These are phyloP conservation scores for Sturnus vulgaris DNA, from an alignment of 2,113 vertebrate species.

Conservation along the genomic window DNA sequence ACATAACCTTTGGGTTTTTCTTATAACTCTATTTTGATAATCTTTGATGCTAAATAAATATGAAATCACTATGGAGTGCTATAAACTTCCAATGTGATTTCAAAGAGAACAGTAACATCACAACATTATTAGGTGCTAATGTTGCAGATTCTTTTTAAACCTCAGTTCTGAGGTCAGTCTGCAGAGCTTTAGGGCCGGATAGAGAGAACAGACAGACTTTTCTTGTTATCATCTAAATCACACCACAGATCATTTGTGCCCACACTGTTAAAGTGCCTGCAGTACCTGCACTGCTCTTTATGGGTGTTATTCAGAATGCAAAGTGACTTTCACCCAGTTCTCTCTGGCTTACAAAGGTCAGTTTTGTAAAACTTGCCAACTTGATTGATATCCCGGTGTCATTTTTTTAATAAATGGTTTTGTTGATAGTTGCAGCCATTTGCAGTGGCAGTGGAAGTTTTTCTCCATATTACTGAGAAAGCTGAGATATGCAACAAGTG, in stretches of 20 bases:
- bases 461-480: conserved; percentile 13
- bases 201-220: neutral
- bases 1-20: neutral
- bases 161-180: neutral
- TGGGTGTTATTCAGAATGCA: neutral
- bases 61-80: neutral
- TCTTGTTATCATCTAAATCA: neutral
- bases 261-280: neutral
- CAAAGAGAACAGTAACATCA: neutral
- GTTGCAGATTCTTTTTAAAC: neutral
- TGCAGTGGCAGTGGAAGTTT: neutral
- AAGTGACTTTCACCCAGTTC: neutral
- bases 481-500: neutral
- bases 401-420: conserved; percentile 45
- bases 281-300: neutral
- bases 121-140: neutral
- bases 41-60: conserved; percentile 12
- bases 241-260: neutral
- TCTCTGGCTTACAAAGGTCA: conserved; percentile 10
- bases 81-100: neutral
- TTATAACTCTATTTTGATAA: conserved; percentile 9
- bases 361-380: conserved; percentile 48
- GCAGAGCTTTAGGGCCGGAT: neutral
- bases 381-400: conserved; percentile 64
- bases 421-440: conserved; percentile 39